phyloP scores from a whole-genome alignment of 2,797 vertebrate species.

The Syngnathus rostellatus region DNA sequence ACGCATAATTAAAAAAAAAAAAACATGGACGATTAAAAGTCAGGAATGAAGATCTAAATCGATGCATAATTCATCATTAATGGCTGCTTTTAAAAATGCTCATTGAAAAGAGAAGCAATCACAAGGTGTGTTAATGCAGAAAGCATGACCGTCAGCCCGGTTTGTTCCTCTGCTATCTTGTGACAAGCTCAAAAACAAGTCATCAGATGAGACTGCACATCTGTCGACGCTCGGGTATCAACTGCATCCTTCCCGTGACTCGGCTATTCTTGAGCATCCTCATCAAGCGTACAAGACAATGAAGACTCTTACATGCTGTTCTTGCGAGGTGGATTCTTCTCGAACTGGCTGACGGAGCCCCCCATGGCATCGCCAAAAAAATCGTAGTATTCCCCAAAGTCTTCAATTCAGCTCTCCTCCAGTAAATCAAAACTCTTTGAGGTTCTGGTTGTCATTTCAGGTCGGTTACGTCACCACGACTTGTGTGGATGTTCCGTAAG shows the following conservation, averaged over 20 bases:
- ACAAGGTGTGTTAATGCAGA: conserved; percentile 1
- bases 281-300: neutral
- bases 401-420: conserved; percentile 31
- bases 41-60: conserved; percentile 15
- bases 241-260: conserved; percentile 5
- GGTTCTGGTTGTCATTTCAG: conserved; percentile 28
- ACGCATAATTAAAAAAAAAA: conserved; percentile 15
- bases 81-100: conserved; percentile 10
- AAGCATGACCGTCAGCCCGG: neutral
- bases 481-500: conserved; percentile 20
- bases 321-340: conserved; percentile 55
- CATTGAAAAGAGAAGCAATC: neutral
- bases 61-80: conserved; percentile 24
- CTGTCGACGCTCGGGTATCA: neutral
- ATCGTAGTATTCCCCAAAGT: conserved; percentile 19
- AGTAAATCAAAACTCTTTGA: conserved; percentile 8
- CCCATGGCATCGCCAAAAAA: conserved; percentile 54
- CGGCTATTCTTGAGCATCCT: neutral
- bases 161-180: neutral
- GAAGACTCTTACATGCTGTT: conserved; percentile 61
- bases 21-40: conserved; percentile 19
- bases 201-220: neutral
- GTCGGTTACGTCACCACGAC: conserved; percentile 15
- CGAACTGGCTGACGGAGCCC: conserved; percentile 60
- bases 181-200: neutral